These are phyloP conservation scores for Patiria pectinifera DNA, from an alignment of 53 echinoderm and acorn worm species.

Conservation along the genomic window DNA sequence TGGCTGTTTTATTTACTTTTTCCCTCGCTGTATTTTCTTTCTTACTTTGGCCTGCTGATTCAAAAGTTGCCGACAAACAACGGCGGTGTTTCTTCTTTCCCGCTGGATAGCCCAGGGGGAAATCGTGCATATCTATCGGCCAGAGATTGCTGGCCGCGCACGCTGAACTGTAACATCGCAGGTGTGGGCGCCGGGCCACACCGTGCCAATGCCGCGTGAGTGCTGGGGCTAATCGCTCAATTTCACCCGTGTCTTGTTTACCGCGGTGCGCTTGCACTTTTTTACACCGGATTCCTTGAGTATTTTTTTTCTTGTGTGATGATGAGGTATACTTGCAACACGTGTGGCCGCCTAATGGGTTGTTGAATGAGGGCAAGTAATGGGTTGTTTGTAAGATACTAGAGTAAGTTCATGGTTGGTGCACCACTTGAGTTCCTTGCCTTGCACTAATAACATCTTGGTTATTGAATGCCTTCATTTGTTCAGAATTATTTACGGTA, in stretches of 20 bases:
- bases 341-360: constrained; percentile 55
- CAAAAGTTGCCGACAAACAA: constrained; percentile 60
- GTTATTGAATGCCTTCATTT: background rate
- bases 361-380: constrained; percentile 56
- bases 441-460: background rate
- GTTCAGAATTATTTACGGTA: too few species aligned
- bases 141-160: constrained; percentile 19
- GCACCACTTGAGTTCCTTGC: background rate
- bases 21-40: background rate
- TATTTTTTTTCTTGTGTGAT: constrained; percentile 11
- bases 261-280: constrained; percentile 54
- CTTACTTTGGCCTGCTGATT: background rate
- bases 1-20: constrained; percentile 13
- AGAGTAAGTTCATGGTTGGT: background rate
- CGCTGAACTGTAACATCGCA: constrained; percentile 33
- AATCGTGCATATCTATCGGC: constrained; percentile 54
- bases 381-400: background rate
- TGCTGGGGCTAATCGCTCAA: constrained; percentile 63
- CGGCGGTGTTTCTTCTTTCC: constrained; percentile 44
- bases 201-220: background rate
- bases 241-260: constrained; percentile 69
- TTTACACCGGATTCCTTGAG: background rate
- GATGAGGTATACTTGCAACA: constrained; percentile 50
- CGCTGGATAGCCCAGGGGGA: constrained; percentile 27
- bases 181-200: constrained; percentile 52